Percentiles rank a stretch among this genome's conserved stretches.
phyloP scores from a whole-genome alignment of 2,113 vertebrate genomes.

The Poeciliopsis prolifica region DNA sequence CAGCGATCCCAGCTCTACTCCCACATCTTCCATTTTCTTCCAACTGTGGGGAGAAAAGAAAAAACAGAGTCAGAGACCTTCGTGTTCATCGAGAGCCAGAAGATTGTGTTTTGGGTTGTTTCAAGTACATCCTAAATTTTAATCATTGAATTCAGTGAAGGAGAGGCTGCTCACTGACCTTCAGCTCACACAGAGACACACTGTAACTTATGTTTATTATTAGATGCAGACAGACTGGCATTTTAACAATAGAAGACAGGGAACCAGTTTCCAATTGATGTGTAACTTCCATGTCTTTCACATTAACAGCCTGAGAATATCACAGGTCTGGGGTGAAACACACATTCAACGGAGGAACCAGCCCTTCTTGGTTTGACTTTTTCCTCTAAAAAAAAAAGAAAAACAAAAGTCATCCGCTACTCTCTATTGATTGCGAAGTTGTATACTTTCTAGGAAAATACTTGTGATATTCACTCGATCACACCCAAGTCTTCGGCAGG shows the following conservation, averaged over 20 bases:
- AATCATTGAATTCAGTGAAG: conserved; percentile 36
- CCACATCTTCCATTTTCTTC: conserved; percentile 17
- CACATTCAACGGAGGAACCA: background rate
- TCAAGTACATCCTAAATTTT: conserved; percentile 29
- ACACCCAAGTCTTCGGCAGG: too few species aligned
- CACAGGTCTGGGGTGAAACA: background rate
- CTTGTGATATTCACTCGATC: too few species aligned
- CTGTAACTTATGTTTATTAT: conserved; percentile 42
- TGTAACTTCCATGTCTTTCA: conserved; percentile 26
- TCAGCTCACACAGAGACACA: conserved; percentile 27
- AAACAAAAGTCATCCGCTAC: too few species aligned
- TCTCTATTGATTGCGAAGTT: too few species aligned
- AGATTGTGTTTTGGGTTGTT: background rate
- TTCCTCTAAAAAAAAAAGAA: background rate
- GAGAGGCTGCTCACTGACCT: conserved; percentile 45
- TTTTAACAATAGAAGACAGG: conserved; percentile 43
- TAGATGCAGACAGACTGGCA: conserved; percentile 41
- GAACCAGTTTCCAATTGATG: conserved; percentile 45
- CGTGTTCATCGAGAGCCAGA: background rate
- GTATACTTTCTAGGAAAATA: too few species aligned
- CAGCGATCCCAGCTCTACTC: conserved; percentile 5
- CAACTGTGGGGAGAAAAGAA: conserved; percentile 6
- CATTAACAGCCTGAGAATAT: background rate
- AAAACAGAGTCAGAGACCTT: conserved; percentile 7
- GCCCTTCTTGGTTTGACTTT: conserved; percentile 16